Conservation (phyloP, 1,140 invertebrate genomes). For the Ctenoplectra terminalis region DNA sequence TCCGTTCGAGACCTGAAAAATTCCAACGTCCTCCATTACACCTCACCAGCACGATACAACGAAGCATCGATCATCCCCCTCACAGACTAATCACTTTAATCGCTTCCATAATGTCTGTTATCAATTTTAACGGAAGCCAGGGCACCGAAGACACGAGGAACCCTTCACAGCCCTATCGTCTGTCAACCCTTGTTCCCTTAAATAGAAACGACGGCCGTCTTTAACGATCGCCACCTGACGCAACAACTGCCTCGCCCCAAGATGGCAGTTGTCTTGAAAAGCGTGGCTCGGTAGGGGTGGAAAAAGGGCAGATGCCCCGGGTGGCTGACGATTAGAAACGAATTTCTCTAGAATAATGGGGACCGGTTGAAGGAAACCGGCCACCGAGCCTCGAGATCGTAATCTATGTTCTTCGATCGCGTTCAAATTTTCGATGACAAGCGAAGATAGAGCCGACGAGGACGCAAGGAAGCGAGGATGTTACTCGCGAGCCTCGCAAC, state of each 20-base stretch:
- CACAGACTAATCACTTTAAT: constrained; percentile 2
- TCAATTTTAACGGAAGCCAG: constrained; percentile 44
- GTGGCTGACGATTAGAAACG: constrained; percentile 72
- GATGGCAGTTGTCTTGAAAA: constrained; percentile 72
- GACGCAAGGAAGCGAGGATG: background rate
- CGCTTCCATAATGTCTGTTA: constrained; percentile 30
- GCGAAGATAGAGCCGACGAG: constrained; percentile 1
- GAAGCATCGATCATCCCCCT: constrained; percentile 4
- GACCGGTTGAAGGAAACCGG: constrained; percentile 1
- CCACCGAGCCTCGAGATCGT: background rate
- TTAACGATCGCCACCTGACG: constrained; percentile 77
- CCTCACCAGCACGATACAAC: no score
- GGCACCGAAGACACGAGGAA: constrained; percentile 3
- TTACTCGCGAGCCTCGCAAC: constrained; percentile 2
- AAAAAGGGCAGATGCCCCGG: constrained; percentile 74
- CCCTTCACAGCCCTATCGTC: constrained; percentile 53
- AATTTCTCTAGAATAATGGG: constrained; percentile 64
- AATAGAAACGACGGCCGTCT: constrained; percentile 40
- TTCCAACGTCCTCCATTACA: background rate
- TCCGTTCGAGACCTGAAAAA: no score
- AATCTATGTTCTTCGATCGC: constrained; percentile 29
- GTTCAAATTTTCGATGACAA: constrained; percentile 34
- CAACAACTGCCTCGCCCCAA: constrained; percentile 72
- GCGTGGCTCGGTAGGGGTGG: constrained; percentile 53
- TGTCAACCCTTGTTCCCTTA: constrained; percentile 56